Conservation (phyloP, 1,140 invertebrate species). For the Lasioglossum albipes region DNA sequence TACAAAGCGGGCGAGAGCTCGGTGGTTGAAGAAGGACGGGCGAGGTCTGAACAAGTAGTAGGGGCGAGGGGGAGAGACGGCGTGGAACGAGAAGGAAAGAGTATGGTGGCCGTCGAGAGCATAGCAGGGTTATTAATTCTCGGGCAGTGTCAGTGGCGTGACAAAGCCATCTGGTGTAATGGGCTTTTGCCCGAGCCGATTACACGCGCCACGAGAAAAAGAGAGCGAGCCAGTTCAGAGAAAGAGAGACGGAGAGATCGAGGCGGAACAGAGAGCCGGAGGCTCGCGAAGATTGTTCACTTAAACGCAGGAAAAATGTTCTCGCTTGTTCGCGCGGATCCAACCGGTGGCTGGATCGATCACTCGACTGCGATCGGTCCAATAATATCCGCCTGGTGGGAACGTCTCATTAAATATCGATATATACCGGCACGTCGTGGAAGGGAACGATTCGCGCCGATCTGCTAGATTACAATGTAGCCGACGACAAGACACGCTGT, state of each 20-base stretch:
- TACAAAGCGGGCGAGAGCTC: conserved; percentile 29
- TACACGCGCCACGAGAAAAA: conserved; percentile 43
- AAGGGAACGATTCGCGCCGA: not conserved
- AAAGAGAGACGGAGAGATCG: not conserved
- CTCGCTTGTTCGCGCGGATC: not conserved
- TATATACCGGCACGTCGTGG: not conserved
- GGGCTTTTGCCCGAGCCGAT: conserved; percentile 57
- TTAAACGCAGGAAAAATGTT: not conserved
- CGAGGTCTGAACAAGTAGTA: not conserved
- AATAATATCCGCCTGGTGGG: not conserved
- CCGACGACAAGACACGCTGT: not conserved
- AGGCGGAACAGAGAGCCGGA: not conserved
- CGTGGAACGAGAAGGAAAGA: conserved; percentile 2
- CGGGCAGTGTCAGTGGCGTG: conserved; percentile 54
- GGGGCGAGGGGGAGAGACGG: not conserved
- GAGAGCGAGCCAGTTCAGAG: not conserved
- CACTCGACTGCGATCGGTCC: not conserved
- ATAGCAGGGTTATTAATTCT: conserved; percentile 62
- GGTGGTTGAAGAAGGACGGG: not conserved
- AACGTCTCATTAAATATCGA: not conserved
- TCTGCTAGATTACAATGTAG: conserved; percentile 23
- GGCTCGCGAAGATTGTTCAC: not conserved
- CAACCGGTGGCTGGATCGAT: not conserved
- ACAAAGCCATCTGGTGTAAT: conserved; percentile 65
- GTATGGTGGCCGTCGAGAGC: conserved; percentile 40